Evolutionary conservation across 1,140 invertebrate species (phyloP).

Genomic region (Magallana gigas): DNA sequence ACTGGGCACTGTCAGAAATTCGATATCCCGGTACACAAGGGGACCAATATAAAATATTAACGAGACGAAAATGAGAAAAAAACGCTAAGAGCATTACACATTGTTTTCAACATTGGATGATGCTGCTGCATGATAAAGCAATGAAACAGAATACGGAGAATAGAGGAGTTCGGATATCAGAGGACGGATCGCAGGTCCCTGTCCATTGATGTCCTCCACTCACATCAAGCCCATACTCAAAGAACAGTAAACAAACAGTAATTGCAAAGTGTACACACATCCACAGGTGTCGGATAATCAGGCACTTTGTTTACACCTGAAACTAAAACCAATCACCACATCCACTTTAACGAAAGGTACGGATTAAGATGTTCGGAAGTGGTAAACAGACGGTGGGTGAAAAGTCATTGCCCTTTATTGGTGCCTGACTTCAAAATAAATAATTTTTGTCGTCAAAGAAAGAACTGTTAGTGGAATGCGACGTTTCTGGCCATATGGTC

Average conservation of each 20-base stretch:
- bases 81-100: neutral
- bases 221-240: too few species aligned
- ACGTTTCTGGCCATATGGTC: too few species aligned
- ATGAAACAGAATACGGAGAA: neutral
- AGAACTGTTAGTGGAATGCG: too few species aligned
- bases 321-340: neutral
- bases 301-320: neutral
- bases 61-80: neutral
- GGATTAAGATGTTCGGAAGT: too few species aligned
- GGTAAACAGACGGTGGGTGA: too few species aligned
- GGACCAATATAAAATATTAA: constrained; percentile 17
- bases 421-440: too few species aligned
- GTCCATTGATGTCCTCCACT: too few species aligned
- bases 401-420: too few species aligned
- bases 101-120: neutral
- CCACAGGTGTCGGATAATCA: neutral
- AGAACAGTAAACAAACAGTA: too few species aligned
- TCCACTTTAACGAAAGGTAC: neutral
- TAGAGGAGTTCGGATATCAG: too few species aligned
- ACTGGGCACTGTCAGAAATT: neutral
- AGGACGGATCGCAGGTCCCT: too few species aligned
- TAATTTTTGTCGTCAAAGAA: too few species aligned
- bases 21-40: constrained; percentile 7
- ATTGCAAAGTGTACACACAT: neutral
- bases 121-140: neutral